A percentile compares a stretch with the other conserved stretches of the same genome.
phyloP scores from a whole-genome alignment of 2,113 vertebrate genomes.

The Trochalopteron elliotii region DNA sequence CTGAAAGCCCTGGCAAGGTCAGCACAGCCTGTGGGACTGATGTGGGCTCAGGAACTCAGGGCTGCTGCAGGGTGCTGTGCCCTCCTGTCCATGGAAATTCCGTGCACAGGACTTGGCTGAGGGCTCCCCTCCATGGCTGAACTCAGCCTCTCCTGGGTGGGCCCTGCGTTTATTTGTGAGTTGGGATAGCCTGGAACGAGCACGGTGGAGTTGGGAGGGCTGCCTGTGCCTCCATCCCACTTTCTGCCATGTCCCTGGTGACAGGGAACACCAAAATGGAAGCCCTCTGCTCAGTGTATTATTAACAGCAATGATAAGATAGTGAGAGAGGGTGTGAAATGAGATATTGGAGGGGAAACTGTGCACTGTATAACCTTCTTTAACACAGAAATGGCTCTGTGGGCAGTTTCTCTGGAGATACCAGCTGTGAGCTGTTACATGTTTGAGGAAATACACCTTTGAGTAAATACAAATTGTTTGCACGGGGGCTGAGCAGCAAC shows the following conservation, averaged over 20 bases:
- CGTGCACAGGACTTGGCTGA: rapidly evolving
- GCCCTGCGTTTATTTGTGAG: not conserved
- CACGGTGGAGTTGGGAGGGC: not conserved
- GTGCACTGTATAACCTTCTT: not conserved
- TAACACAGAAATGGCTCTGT: not conserved
- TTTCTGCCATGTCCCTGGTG: not conserved
- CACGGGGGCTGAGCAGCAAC: not conserved
- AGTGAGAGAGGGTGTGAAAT: not conserved
- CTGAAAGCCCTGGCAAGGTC: not conserved
- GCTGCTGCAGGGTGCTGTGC: not conserved
- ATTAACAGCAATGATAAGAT: not conserved
- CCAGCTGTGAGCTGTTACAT: not conserved
- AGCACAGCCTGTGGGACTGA: not conserved
- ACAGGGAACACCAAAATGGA: not conserved
- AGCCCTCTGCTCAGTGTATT: not conserved
- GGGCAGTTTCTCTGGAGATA: not conserved
- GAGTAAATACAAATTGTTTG: not conserved
- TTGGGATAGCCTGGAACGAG: rapidly evolving
- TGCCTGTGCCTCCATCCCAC: not conserved
- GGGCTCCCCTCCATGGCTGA: not conserved
- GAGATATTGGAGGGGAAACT: not conserved
- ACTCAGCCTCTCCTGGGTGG: not conserved
- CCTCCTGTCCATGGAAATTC: not conserved
- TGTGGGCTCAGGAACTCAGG: rapidly evolving
- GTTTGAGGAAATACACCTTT: not conserved